A percentile compares a stretch with the other conserved stretches of the same genome.
Conservation (phyloP, 2,797 vertebrate genomes). For the Sebastiscus tertius region DNA sequence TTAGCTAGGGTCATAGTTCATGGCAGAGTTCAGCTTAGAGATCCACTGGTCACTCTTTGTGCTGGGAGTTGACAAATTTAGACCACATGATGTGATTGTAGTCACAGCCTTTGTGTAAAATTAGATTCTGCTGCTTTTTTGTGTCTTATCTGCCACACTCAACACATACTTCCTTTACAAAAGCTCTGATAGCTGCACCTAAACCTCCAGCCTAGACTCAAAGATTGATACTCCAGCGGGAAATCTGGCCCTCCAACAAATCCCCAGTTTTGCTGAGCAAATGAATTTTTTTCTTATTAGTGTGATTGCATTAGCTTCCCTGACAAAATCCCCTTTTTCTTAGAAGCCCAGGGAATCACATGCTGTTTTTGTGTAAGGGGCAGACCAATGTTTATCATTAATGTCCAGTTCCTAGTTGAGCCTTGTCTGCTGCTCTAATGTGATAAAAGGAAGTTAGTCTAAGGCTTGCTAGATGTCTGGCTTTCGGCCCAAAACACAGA, state of each 20-base stretch:
- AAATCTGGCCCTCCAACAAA: slow-evolving; percentile 22
- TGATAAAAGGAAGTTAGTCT: slow-evolving; percentile 75
- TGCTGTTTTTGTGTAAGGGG: slow-evolving; percentile 71
- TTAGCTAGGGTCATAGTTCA: slow-evolving; percentile 69
- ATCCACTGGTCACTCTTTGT: slow-evolving; percentile 72
- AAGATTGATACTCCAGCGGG: slow-evolving; percentile 11
- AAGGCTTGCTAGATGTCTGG: slow-evolving; percentile 64
- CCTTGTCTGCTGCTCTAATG: slow-evolving; percentile 75
- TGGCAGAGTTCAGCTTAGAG: slow-evolving; percentile 70
- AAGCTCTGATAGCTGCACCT: slow-evolving; percentile 16
- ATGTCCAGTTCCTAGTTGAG: slow-evolving; percentile 67
- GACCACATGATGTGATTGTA: slow-evolving; percentile 74
- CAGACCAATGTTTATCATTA: slow-evolving; percentile 74
- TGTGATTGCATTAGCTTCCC: slow-evolving; percentile 79
- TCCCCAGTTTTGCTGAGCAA: slow-evolving; percentile 34
- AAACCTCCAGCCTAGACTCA: slow-evolving; percentile 5
- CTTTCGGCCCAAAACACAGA: slow-evolving; percentile 50
- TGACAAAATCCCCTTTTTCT: slow-evolving; percentile 57
- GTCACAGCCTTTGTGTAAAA: slow-evolving; percentile 66
- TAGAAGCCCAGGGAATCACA: slow-evolving; percentile 72
- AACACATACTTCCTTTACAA: slow-evolving; percentile 23
- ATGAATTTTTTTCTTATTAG: slow-evolving; percentile 74
- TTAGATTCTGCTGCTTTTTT: slow-evolving; percentile 55
- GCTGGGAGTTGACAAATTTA: slow-evolving; percentile 65
- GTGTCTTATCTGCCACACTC: slow-evolving; percentile 41